Evolutionary conservation across 2,113 vertebrate genomes (phyloP).

Genomic region (Corythoichthys haematopterus): DNA sequence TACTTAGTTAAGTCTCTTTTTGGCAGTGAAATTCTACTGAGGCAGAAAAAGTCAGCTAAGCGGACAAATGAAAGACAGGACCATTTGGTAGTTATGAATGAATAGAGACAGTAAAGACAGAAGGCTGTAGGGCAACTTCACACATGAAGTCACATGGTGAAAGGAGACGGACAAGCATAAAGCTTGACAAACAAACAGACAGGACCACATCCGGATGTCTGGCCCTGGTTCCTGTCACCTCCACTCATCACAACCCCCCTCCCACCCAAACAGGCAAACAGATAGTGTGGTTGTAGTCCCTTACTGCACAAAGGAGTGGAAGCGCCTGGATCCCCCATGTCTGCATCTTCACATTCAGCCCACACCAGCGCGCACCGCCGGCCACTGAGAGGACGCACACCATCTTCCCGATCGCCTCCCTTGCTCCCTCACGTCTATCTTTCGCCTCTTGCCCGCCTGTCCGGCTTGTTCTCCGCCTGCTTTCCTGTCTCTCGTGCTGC

Average conservation of each 20-base stretch:
- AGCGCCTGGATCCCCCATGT: conserved; percentile 65
- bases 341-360: conserved; percentile 66
- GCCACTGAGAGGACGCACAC: conserved; percentile 53
- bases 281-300: conserved; percentile 57
- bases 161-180: conserved; percentile 24
- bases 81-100: conserved; percentile 23
- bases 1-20: conserved; percentile 26
- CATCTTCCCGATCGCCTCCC: conserved; percentile 59
- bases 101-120: background rate
- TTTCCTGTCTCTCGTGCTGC: conserved; percentile 43
- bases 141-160: conserved; percentile 33
- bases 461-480: conserved; percentile 39
- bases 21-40: conserved; percentile 7
- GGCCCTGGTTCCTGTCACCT: conserved; percentile 42
- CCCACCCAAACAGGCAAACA: conserved; percentile 21
- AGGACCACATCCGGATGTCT: conserved; percentile 48
- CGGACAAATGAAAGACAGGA: conserved; percentile 16
- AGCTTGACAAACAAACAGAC: conserved; percentile 47
- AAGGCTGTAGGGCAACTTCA: conserved; percentile 19
- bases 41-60: conserved; percentile 15
- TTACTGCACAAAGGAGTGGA: conserved; percentile 74
- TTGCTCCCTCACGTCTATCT: conserved; percentile 39
- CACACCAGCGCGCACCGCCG: conserved; percentile 48
- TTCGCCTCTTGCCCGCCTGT: conserved; percentile 35
- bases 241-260: background rate